Evolutionary conservation across 2,888 invertebrate genomes (phyloP), one percentile per base, ranked within the genome.

Genomic region (Orthosia incerta): DNA sequence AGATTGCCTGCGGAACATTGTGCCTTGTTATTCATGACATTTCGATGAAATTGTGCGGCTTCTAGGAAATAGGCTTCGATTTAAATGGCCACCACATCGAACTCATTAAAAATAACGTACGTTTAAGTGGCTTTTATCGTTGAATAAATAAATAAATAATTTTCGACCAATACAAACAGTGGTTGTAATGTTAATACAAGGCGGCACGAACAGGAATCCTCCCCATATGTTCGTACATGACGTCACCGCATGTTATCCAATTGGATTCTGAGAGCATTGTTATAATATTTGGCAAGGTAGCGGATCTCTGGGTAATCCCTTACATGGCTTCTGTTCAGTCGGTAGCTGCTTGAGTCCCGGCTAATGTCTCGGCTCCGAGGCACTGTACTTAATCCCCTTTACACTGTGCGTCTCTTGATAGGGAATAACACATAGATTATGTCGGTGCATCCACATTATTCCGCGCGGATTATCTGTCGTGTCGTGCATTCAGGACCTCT

Each of bases 311-410:
- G 65, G 74, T 87, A 88, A 87, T 84, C 86, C 82, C 67, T 74
- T 78, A 86, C 85, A 87, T 83, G 78, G 84, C 82, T 80, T 84
- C 78, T 85, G 84, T 80, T 85, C 85, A 81, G 60, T 72, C 78
- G 61, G 76, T 76, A 82, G 73, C 78, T 83, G 80, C 77, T 83
- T 74, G 77, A 86, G 85, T 84, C 79, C 83, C 76, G 84, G 71
- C 80, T 87, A 89, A 91, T 87, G 83, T 89, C 86, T 86, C 76
- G 79, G 88, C 87, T 87, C 85, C 81, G 78, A 83, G 86, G 88
- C 87, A 85, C 86, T 86, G 85, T 87, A 89, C 90, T 88, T 93
- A 93, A 94, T 93, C 93, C 91, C 88, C 91, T 90, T n/a, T 91
- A 92, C 87, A 85, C 82, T 86, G 84, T 83, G 88, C 83, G 89